phyloP scores from a whole-genome alignment of 2,113 vertebrate genomes.

The Anoura caudifer region DNA sequence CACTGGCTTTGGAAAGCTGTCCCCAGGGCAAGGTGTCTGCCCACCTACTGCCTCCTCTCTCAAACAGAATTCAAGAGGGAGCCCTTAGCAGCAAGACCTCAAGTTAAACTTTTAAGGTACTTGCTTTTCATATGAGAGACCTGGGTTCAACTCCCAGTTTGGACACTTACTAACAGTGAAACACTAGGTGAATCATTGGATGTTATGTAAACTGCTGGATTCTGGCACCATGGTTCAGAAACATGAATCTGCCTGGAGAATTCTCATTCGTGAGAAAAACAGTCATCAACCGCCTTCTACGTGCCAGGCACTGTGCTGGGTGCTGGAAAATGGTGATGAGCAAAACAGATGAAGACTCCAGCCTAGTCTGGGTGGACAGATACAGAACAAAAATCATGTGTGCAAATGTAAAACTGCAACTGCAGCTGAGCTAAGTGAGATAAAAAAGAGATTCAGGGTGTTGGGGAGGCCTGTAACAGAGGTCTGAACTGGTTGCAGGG shows the following conservation, averaged over 20 bases:
- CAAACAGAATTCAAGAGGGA: background rate
- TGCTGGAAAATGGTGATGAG: background rate
- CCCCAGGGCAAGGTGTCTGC: background rate
- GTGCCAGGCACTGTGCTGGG: background rate
- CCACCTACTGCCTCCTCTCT: background rate
- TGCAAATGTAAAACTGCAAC: background rate
- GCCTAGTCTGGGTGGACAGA: background rate
- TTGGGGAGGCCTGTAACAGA: background rate
- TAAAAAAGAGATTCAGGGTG: background rate
- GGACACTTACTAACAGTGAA: background rate
- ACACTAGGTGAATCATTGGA: background rate
- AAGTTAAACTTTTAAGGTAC: background rate
- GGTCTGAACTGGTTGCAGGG: background rate
- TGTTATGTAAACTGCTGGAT: background rate
- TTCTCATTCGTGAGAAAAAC: background rate
- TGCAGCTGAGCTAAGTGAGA: background rate
- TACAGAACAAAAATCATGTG: background rate
- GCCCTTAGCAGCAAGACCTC: background rate
- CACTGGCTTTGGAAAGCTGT: slow-evolving; percentile 17
- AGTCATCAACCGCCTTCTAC: background rate
- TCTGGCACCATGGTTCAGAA: background rate
- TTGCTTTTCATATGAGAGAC: background rate
- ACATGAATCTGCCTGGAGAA: background rate
- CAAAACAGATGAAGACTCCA: background rate
- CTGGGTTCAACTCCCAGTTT: background rate